These are phyloP conservation scores for Amblyteles armatorius DNA, from an alignment of 2,888 invertebrate species.

Conservation along the genomic window DNA sequence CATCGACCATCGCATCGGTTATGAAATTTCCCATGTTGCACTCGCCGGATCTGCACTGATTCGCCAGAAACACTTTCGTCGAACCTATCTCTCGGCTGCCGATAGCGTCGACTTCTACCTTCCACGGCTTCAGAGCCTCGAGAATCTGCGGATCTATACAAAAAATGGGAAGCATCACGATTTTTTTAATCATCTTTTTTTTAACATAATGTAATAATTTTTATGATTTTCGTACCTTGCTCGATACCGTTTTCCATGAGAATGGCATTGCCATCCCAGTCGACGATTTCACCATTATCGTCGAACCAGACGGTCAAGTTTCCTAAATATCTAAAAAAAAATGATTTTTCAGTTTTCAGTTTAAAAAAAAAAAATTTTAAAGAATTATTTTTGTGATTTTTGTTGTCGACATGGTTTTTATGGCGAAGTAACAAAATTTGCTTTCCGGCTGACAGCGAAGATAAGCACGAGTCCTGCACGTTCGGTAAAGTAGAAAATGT, in stretches of 20 bases:
- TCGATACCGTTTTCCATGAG: slow-evolving; percentile 88
- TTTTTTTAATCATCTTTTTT: neutral
- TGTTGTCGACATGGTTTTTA: neutral
- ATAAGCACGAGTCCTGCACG: neutral
- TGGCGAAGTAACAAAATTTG: neutral
- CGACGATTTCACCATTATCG: slow-evolving; percentile 87
- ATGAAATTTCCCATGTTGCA: slow-evolving; percentile 92
- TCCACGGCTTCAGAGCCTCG: slow-evolving; percentile 87
- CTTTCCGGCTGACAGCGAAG: neutral
- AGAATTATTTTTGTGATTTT: neutral
- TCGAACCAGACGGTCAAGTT: slow-evolving; percentile 91
- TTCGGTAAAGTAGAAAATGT: neutral
- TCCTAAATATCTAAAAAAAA: slow-evolving; percentile 89
- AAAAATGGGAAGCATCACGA: neutral
- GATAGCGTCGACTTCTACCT: slow-evolving; percentile 86
- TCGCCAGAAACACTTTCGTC: slow-evolving; percentile 87
- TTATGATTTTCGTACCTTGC: slow-evolving; percentile 86
- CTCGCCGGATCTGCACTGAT: slow-evolving; percentile 87
- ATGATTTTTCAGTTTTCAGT: neutral
- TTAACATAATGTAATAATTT: neutral
- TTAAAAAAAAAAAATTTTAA: too few relatives aligned
- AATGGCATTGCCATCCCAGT: slow-evolving; percentile 91
- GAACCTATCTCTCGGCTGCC: slow-evolving; percentile 87
- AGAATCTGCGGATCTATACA: slow-evolving; percentile 86
- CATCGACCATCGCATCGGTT: slow-evolving; percentile 89